phyloP scores from a whole-genome alignment of 35 echinoderm and acorn worm species.

The Chiridota heheva region DNA sequence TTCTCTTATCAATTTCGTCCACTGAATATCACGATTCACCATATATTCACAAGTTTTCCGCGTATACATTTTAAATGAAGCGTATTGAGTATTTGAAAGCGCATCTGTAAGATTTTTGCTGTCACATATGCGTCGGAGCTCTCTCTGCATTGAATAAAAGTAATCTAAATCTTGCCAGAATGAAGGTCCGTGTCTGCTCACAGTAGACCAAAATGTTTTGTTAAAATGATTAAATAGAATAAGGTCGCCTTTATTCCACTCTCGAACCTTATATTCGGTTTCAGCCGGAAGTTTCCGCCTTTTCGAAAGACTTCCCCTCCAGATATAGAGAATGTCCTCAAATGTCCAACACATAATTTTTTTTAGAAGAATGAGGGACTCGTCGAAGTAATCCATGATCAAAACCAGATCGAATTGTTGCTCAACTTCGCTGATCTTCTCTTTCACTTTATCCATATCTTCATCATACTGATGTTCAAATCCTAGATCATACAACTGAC shows the following conservation, averaged over 20 bases:
- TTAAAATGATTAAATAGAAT: constrained; percentile 33
- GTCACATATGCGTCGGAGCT: not conserved
- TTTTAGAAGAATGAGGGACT: constrained; percentile 68
- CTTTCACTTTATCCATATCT: constrained; percentile 11
- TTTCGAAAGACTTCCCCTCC: constrained; percentile 6
- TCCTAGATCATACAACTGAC: constrained; percentile 75
- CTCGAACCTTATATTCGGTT: not conserved
- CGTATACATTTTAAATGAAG: too few relatives aligned
- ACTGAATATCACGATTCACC: too few relatives aligned
- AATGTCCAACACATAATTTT: constrained; percentile 81
- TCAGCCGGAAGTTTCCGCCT: not conserved
- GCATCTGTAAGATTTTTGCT: not conserved
- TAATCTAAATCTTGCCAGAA: not conserved
- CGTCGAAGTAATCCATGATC: constrained; percentile 86
- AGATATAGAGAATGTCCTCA: constrained; percentile 77
- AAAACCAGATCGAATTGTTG: constrained; percentile 77
- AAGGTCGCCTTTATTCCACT: constrained; percentile 6
- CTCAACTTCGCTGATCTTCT: constrained; percentile 45
- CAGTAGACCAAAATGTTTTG: constrained; percentile 1
- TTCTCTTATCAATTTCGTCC: too few relatives aligned
- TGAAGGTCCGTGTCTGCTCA: not conserved
- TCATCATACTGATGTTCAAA: constrained; percentile 39
- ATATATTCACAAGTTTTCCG: too few relatives aligned
- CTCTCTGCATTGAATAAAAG: not conserved
- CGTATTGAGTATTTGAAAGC: too few relatives aligned